A percentile compares a stretch with the other conserved stretches of the same genome.
phyloP scores from a whole-genome alignment of 2,797 vertebrate genomes.

The Scomberomorus guttatus region DNA sequence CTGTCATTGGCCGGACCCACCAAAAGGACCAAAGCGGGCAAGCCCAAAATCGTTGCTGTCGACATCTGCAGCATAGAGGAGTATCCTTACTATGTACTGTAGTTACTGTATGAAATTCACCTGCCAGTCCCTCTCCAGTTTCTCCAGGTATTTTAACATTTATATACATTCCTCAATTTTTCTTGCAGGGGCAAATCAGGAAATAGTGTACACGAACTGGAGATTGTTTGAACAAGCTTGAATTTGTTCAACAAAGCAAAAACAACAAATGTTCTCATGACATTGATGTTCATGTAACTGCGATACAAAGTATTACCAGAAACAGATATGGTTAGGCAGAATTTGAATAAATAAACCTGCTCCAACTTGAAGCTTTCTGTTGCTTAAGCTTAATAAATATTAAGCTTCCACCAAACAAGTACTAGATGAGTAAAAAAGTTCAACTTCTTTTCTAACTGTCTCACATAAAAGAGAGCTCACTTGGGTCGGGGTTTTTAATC shows the following conservation, averaged over 20 bases:
- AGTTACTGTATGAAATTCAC: not conserved
- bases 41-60: constrained; percentile 95
- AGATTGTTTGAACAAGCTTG: constrained; percentile 12
- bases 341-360: not conserved
- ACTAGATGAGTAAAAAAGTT: too few species aligned
- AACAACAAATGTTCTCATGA: not conserved
- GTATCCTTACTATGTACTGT: constrained; percentile 94
- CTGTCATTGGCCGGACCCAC: constrained; percentile 81
- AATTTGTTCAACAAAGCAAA: constrained; percentile 10
- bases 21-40: constrained; percentile 92
- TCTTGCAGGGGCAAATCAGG: not conserved
- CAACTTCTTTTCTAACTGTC: too few species aligned
- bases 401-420: too few species aligned
- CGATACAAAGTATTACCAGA: not conserved
- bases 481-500: too few species aligned
- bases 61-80: constrained; percentile 95
- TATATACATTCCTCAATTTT: not conserved
- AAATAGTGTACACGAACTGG: not conserved
- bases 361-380: not conserved
- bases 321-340: not conserved
- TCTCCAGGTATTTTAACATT: not conserved
- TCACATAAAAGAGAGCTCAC: too few species aligned
- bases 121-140: not conserved
- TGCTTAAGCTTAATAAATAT: too few species aligned
- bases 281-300: not conserved